Evolutionary conservation across 1,140 invertebrate species (phyloP).

Genomic region (Pseudachorutes palmiensis): DNA sequence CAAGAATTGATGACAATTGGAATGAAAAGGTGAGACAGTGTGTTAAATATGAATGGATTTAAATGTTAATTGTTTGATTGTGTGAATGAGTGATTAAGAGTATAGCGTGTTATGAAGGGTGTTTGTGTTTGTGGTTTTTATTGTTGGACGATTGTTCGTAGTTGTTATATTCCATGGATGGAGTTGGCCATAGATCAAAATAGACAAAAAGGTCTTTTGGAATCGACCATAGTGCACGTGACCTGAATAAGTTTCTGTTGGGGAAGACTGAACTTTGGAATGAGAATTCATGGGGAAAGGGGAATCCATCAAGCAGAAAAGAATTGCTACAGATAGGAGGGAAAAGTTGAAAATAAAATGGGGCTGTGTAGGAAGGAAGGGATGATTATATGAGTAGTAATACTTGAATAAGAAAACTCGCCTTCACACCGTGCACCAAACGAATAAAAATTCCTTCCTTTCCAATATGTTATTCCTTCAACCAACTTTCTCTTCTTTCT

Average conservation of each 20-base stretch:
- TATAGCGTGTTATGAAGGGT: no score
- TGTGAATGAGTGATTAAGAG: no score
- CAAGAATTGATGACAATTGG: no score
- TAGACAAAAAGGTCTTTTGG: conserved; percentile 9
- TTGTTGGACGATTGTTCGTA: neutral
- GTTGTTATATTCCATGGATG: neutral
- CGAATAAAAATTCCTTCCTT: neutral
- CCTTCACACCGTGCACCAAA: neutral
- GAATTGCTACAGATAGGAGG: conserved; percentile 7
- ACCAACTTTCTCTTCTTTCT: neutral
- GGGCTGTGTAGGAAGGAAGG: neutral
- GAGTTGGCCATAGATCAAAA: conserved; percentile 1
- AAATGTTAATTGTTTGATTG: no score
- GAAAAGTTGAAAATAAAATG: neutral
- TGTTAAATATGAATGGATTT: no score
- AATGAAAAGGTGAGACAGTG: no score
- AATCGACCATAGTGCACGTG: neutral
- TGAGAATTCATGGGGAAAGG: neutral
- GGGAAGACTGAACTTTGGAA: neutral
- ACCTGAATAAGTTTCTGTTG: neutral
- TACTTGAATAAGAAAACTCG: neutral
- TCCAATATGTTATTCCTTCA: neutral
- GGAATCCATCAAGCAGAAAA: neutral
- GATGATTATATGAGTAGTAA: conserved; percentile 11
- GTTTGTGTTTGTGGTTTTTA: no score